A percentile compares a stretch with the other conserved stretches of the same genome.
Evolutionary conservation across 1,140 invertebrate species (phyloP).

Genomic region (Sinonovacula constricta): DNA sequence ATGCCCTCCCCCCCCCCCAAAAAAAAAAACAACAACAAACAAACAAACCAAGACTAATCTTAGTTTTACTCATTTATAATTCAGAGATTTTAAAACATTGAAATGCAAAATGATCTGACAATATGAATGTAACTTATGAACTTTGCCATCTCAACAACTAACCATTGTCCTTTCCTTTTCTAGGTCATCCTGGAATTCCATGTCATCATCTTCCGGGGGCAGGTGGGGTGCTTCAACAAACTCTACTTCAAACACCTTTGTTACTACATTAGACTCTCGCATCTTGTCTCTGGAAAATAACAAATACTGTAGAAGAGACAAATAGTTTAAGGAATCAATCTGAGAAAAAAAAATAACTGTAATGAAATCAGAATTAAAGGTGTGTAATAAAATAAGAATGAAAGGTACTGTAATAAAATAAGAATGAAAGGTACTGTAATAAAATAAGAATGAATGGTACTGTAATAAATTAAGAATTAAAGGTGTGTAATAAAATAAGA

Average conservation of each 20-base stretch:
- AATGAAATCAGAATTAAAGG: too few species aligned
- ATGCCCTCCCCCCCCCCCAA: too few species aligned
- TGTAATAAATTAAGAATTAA: too few species aligned
- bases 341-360: too few species aligned
- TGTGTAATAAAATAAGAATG: too few species aligned
- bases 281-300: slow-evolving; percentile 72
- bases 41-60: not conserved
- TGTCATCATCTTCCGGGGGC: slow-evolving; percentile 70
- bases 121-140: not conserved
- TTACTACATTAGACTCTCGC: slow-evolving; percentile 76
- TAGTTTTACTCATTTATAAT: not conserved
- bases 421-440: too few species aligned
- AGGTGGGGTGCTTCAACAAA: slow-evolving; percentile 61
- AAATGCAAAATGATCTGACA: not conserved
- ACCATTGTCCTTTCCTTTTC: slow-evolving; percentile 68
- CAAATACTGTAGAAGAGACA: too few species aligned
- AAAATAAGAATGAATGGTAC: too few species aligned
- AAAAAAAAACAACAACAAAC: too few species aligned
- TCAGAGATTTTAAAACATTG: not conserved
- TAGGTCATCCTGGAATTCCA: slow-evolving; percentile 75
- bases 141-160: not conserved
- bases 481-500: too few species aligned
- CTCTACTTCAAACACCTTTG: slow-evolving; percentile 79
- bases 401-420: too few species aligned
- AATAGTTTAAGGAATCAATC: too few species aligned